Conservation (phyloP, 2,113 vertebrate species). For the Elephantulus edwardii region DNA sequence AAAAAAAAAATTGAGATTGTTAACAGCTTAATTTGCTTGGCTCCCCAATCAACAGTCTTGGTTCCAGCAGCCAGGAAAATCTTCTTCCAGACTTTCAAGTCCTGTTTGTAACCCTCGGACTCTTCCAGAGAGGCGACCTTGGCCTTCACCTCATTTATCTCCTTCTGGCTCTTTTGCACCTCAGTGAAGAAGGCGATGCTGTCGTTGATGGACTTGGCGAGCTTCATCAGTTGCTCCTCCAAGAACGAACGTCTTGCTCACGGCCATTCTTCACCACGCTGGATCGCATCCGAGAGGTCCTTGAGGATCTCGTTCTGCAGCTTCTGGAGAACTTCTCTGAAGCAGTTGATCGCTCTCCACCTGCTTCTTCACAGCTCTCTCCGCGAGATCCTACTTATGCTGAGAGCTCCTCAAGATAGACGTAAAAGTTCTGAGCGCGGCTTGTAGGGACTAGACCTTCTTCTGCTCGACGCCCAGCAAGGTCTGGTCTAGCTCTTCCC, state of each 20-base stretch:
- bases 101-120: conserved; percentile 81
- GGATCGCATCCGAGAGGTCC: conserved; percentile 92
- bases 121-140: conserved; percentile 86
- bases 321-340: conserved; percentile 94
- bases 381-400: conserved; percentile 87
- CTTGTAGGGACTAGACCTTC: conserved; percentile 91
- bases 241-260: conserved; percentile 92
- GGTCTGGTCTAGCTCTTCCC: conserved; percentile 79
- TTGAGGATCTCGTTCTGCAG: conserved; percentile 93
- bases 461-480: conserved; percentile 81
- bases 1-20: no score
- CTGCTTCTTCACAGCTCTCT: conserved; percentile 87
- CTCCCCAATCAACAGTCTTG: no score
- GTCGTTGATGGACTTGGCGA: conserved; percentile 92
- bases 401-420: conserved; percentile 87
- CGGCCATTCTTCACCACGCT: conserved; percentile 93
- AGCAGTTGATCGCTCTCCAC: conserved; percentile 90
- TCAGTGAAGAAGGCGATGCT: conserved; percentile 91
- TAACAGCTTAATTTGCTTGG: no score
- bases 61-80: no score
- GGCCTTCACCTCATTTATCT: conserved; percentile 89
- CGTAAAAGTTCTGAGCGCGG: conserved; percentile 87
- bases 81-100: conserved; percentile 86
- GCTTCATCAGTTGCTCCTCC: conserved; percentile 93
- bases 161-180: conserved; percentile 91